Percentiles rank a stretch among this genome's conserved stretches.
These are phyloP conservation scores for Quadroppia sp. DNA, from an alignment of 2,888 invertebrate genomes.

Conservation along the genomic window DNA sequence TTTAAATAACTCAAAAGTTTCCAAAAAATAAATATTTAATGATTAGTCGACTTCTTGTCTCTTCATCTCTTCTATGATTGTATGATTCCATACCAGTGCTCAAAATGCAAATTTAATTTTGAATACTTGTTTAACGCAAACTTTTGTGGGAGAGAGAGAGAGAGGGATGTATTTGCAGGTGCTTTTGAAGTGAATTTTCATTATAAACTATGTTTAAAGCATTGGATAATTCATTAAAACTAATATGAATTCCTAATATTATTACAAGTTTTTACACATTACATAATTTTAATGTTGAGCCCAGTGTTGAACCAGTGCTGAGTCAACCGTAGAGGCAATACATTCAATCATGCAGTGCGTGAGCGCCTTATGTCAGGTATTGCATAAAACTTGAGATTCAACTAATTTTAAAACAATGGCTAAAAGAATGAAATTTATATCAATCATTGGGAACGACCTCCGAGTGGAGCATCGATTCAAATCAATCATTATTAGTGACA, in stretches of 20 bases:
- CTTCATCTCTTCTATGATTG: background rate
- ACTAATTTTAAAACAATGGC: slow-evolving; percentile 28
- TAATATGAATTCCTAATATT: slow-evolving; percentile 26
- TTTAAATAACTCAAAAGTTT: background rate
- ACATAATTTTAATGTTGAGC: background rate
- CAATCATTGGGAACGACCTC: slow-evolving; percentile 32
- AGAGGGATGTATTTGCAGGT: slow-evolving; percentile 14
- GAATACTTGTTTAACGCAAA: background rate
- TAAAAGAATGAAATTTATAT: background rate
- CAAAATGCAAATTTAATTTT: slow-evolving; percentile 7
- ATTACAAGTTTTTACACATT: slow-evolving; percentile 33
- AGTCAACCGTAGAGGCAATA: background rate
- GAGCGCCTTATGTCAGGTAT: slow-evolving; percentile 33
- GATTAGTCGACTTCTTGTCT: background rate
- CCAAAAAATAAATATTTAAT: background rate
- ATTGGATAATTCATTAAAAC: slow-evolving; percentile 28
- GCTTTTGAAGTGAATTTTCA: slow-evolving; percentile 15
- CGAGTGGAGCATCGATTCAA: slow-evolving; percentile 10
- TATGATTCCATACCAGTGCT: background rate
- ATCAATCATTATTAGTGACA: slow-evolving; percentile 34
- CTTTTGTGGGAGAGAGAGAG: background rate
- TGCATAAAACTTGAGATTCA: background rate
- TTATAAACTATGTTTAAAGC: slow-evolving; percentile 6
- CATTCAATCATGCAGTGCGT: slow-evolving; percentile 33
- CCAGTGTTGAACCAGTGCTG: background rate